Percentiles rank a stretch among this genome's conserved stretches.
Evolutionary conservation across 2,797 vertebrate genomes (phyloP).

Genomic region (Dromococcyx pavoninus): DNA sequence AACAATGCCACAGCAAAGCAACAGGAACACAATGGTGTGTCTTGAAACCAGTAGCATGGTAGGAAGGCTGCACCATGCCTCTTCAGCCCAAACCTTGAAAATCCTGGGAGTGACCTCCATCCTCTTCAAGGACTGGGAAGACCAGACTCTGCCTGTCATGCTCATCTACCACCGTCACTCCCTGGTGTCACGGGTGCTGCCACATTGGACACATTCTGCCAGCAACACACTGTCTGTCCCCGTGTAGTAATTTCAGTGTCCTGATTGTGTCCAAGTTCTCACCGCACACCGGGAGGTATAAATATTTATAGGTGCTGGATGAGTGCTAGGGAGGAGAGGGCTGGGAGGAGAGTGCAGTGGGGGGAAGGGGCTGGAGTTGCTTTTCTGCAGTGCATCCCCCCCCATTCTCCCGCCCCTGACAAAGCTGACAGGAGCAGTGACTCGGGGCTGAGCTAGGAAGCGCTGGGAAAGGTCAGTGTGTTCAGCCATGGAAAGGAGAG

Average conservation of each 20-base stretch:
- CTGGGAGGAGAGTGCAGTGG: background rate
- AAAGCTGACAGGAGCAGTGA: background rate
- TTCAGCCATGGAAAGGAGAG: constrained; percentile 14
- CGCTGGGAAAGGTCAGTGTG: constrained; percentile 23
- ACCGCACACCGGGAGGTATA: background rate
- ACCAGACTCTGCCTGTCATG: background rate
- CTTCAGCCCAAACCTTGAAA: background rate
- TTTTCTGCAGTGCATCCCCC: background rate
- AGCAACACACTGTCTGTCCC: background rate
- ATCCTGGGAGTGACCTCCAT: accelerated
- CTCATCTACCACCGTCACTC: background rate
- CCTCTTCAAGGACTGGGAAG: accelerated
- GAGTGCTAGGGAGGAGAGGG: background rate
- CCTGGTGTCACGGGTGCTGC: background rate
- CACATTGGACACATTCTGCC: accelerated
- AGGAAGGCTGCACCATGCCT: accelerated
- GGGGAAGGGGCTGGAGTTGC: background rate
- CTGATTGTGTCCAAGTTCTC: constrained; percentile 50
- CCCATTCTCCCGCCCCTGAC: background rate
- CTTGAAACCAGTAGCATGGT: accelerated
- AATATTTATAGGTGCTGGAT: constrained; percentile 29
- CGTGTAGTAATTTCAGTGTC: background rate
- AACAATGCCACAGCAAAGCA: accelerated
- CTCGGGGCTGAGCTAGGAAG: background rate
- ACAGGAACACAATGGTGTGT: accelerated